Evolutionary conservation across 2,888 invertebrate species (phyloP), one percentile per base, ranked within the genome.

Genomic region (Agrilus cyanescens): DNA sequence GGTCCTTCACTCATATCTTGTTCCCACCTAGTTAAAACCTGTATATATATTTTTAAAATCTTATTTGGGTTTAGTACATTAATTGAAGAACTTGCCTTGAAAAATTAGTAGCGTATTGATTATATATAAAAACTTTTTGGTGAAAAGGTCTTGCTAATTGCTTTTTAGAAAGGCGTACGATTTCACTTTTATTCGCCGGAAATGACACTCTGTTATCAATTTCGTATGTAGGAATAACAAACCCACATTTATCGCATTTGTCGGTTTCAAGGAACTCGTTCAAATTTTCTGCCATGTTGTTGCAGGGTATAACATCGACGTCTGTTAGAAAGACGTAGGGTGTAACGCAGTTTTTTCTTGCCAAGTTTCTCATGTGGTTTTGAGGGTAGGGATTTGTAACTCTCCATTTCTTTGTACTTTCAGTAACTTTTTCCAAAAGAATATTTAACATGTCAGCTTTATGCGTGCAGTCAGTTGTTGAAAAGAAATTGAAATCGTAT

Each of bases 71-170:
- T 13, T 41, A 10, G 25, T 8, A 25, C 2, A 10, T 10, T 34
- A 12, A 31, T 35, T 37, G 31, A 38, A 30, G 18, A 37, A 62
- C 72, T 71, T 59, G 86, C 88, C 80, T 82, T 31, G 86, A 78
- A 64, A 90, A 89, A 67, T 93, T 91, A 0, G 90, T 91, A 5
- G 91, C 90, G 58, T 78, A 89, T 64, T 93, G 91, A 63, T 91
- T 91, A 63, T 87, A 86, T 55, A 89, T 87, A 64, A 91, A 91
- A 46, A 91, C 87, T 67, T 88, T 88, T 57, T 87, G 81, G 63
- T 91, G 91, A 61, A 91, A 91, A 0, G 90, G 90, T 62, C 89
- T 74, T 1, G 90, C 90, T 38, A 88, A 67, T 40, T 85, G 86
- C 57, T 84, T 84, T 55, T 74, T 79, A 1, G 85, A 82, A 47